Percentiles rank a stretch among this genome's conserved stretches.
Conservation (phyloP, 2,113 vertebrate genomes). For the Miniopterus natalensis region DNA sequence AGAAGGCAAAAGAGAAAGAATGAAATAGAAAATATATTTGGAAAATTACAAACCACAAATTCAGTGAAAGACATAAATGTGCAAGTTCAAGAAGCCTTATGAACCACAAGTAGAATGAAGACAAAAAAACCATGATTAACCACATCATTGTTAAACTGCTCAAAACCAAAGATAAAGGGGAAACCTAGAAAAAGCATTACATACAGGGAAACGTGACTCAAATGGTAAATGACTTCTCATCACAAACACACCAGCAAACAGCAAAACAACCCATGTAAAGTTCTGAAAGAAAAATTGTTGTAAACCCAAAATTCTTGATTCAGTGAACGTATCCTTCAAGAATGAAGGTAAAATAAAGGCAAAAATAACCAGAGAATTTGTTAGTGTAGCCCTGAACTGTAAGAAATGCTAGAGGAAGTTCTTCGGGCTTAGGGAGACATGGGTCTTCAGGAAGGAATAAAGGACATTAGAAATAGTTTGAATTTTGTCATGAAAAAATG, state of each 20-base stretch:
- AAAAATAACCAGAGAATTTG: neutral
- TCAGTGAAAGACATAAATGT: slow-evolving; percentile 50
- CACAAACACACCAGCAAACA: neutral
- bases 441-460: slow-evolving; percentile 16
- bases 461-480: neutral
- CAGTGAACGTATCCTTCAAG: slow-evolving; percentile 47
- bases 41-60: slow-evolving; percentile 30
- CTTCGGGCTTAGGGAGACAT: neutral
- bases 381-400: neutral
- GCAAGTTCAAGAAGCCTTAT: slow-evolving; percentile 2
- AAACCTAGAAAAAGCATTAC: neutral
- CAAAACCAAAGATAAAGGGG: neutral
- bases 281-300: slow-evolving; percentile 3
- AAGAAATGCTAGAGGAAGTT: slow-evolving; percentile 4
- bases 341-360: slow-evolving; percentile 52
- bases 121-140: slow-evolving; percentile 31
- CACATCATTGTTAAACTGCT: neutral
- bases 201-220: neutral
- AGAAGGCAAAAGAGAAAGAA: neutral
- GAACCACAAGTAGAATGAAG: neutral
- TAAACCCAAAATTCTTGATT: slow-evolving; percentile 22
- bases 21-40: slow-evolving; percentile 3
- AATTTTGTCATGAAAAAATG: slow-evolving; percentile 32
- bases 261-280: neutral
- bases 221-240: neutral